Base-by-base conservation (phyloP, 35 echinoderm and acorn worm species). In the Ophiothrix spiculata region DNA sequence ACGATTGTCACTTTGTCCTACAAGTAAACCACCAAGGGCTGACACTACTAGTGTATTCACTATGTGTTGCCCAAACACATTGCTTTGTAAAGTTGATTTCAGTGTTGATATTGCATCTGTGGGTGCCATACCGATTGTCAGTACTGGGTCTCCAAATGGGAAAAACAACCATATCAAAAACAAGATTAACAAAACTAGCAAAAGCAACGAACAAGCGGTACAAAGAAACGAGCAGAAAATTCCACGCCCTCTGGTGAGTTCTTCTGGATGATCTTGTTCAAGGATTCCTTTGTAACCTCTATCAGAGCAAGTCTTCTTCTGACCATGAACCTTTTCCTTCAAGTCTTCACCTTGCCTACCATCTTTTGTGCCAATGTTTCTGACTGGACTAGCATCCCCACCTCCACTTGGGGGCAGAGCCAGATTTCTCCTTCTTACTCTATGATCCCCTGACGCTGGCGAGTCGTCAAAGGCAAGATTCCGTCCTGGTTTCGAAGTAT, bases 191-290 rank as follows among this genome's bases (percentile, higher is more conserved):
- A 85, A 13, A 15, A 85, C 35, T 19, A 74, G 39, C 28, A 34
- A 32, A 1, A 85, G 31, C 28, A 54, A 74, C 15, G 83, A 60
- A 25, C 49, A 73, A 69, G 25, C 34, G 14, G 49, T 69, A 21
- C 42, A 49, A 10, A 49, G 6, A 49, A 10, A 49, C 19, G 42
- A 49, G 42, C 42, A 49, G 19, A 49, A 10, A 31, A 49, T 42
- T 56, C 80, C 80, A 49, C 39, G 32, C 37, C 16, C 36, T 13
- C 56, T 73, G n/a, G n/a, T n/a, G 0, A 64, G 19, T 31, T 89
- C 87, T 32, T 89, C 79, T 25, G 87, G 87, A 75, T 89, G 87
- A 49, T 89, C 87, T 80, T 89, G 79, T 23, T 89, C 87, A 29
- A 89, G 40, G 79, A 89, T 89, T 34, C 80, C 87, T 40, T 64